These are phyloP conservation scores for Papilio machaon DNA, from an alignment of 1,140 invertebrate species.

Conservation along the genomic window DNA sequence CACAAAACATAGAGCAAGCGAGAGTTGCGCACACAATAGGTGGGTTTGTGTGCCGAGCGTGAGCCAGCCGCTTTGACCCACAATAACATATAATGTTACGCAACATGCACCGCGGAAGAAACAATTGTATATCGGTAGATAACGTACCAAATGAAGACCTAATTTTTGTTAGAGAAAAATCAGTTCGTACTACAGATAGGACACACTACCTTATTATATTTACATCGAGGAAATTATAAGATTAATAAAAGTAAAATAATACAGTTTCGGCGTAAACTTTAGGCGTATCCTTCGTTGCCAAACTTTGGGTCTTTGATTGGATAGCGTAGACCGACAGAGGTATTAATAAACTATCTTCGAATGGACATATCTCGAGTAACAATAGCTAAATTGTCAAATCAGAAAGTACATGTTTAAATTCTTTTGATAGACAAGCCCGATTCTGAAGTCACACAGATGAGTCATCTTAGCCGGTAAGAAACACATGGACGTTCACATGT, in stretches of 20 bases:
- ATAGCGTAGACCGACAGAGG: neutral
- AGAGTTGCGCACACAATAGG: slow-evolving; percentile 50
- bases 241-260: too few relatives aligned
- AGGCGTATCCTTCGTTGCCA: too few relatives aligned
- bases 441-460: neutral
- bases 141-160: neutral
- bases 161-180: neutral
- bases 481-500: too few relatives aligned
- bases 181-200: neutral
- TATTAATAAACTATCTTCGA: neutral
- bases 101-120: neutral
- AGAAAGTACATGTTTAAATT: neutral
- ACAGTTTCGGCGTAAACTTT: too few relatives aligned
- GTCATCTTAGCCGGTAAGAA: neutral
- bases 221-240: neutral
- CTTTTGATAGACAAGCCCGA: neutral
- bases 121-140: neutral
- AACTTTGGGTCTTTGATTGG: neutral
- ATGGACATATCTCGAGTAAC: neutral
- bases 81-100: slow-evolving; percentile 30
- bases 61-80: slow-evolving; percentile 37
- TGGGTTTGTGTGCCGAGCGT: slow-evolving; percentile 63
- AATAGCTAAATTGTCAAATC: neutral
- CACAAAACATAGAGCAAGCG: slow-evolving; percentile 30
- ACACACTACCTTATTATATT: neutral